Evolutionary conservation across 2,113 vertebrate species (phyloP).

Genomic region (Falco punctatus): DNA sequence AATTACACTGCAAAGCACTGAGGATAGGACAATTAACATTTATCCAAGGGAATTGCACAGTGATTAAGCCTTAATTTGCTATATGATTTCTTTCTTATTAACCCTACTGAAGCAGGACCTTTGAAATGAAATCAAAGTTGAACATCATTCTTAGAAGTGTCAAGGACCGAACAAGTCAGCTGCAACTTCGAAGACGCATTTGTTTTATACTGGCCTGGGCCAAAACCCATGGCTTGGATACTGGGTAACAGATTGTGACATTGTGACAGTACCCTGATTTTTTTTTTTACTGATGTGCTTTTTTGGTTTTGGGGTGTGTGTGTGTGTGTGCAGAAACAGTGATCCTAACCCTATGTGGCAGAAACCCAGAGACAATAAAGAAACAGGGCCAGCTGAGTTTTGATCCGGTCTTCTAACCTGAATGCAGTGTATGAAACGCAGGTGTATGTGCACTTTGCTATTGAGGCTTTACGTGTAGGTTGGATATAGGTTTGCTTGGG

Average conservation of each 20-base stretch:
- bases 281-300: background rate
- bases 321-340: no score
- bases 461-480: background rate
- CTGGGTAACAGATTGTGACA: background rate
- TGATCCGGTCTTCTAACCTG: background rate
- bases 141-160: background rate
- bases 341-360: no score
- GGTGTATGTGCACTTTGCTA: background rate
- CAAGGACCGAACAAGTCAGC: background rate
- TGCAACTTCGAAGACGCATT: background rate
- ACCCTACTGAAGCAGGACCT: background rate
- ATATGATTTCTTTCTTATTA: background rate
- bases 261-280: background rate
- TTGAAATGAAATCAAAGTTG: background rate
- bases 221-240: background rate
- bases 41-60: background rate
- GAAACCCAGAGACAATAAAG: background rate
- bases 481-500: background rate
- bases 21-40: background rate
- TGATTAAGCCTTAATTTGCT: conserved; percentile 22
- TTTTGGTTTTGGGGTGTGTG: no score
- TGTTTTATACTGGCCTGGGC: background rate
- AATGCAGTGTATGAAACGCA: background rate
- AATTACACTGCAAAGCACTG: background rate
- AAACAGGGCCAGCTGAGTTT: background rate